Base-by-base conservation (phyloP, 2,113 vertebrate species). In the Nannospalax galili region DNA sequence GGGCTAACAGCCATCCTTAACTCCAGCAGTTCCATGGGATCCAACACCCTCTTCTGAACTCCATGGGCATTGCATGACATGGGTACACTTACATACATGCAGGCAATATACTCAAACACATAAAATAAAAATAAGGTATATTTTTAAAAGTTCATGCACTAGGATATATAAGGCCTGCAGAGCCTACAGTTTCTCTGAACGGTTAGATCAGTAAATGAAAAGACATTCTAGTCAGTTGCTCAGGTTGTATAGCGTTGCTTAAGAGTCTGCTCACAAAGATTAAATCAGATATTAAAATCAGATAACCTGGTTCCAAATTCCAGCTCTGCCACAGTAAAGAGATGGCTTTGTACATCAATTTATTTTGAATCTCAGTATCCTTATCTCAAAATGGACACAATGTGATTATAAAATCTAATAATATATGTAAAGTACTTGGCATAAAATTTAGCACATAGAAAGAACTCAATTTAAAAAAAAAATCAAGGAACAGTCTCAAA, bases 231-330 rank as follows among this genome's bases (percentile, higher is more conserved):
- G 40, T 48, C 69, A 93, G 52, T 42, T 72, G 74, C 72, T 70
- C 4, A 1, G 64, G 19, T 20, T 58, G 7, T 5, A 69, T 0
- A 20, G 22, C 72, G 69, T 28, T 37, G 30, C 62, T 82, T 32
- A 65, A 74, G 37, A 73, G 86, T 17, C 65, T 42, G 48, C 48
- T 52, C 48, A 7, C 11, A 90, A 52, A 75, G 58, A 73, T 73
- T 69, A 84, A 64, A 42, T 84, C 64, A 70, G 75, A 77, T 60
- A 78, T 58, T 84, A 88, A 90, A 88, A 86, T 79, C 1, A 5
- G 60, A 88, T 75, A 67, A 89, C 2, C 35, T 67, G n/a, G 32
- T 62, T 92, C 93, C 45, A 94, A 67, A 92, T 84, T 22, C 24
- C 24, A 87, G 35, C 90, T 79, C 69, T 60, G 65, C 65, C 37